Percentiles rank a stretch among this genome's conserved stretches.
These are phyloP conservation scores for Exephanes ischioxanthus DNA, from an alignment of 2,888 invertebrate genomes.

Conservation along the genomic window DNA sequence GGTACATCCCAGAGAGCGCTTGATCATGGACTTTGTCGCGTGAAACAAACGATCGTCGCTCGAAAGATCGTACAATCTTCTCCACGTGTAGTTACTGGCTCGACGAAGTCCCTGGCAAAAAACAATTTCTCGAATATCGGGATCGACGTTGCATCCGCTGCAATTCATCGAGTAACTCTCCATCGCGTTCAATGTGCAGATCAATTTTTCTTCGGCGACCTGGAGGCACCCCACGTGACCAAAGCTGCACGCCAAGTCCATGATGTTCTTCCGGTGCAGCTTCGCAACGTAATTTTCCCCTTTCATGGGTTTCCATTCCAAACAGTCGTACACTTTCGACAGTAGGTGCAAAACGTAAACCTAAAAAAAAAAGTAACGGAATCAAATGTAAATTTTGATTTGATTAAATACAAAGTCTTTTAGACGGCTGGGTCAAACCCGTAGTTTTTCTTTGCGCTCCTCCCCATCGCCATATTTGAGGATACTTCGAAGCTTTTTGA, in stretches of 20 bases:
- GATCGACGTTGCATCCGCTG: conserved; percentile 61
- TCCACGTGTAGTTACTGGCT: conserved; percentile 88
- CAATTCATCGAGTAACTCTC: background rate
- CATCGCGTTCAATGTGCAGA: conserved; percentile 77
- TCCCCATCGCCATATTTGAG: conserved; percentile 15
- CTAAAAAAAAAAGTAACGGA: conserved; percentile 45
- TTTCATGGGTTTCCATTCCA: conserved; percentile 85
- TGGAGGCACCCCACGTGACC: conserved; percentile 87
- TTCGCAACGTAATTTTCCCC: conserved; percentile 87
- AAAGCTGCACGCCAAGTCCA: conserved; percentile 89
- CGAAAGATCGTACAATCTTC: conserved; percentile 88
- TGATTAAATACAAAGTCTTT: background rate
- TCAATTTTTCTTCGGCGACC: conserved; percentile 84
- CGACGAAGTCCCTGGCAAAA: conserved; percentile 91
- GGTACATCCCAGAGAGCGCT: conserved; percentile 90
- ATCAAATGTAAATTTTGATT: conserved; percentile 14
- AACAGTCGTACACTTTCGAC: conserved; percentile 84
- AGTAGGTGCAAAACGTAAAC: conserved; percentile 55
- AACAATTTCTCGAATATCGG: conserved; percentile 88
- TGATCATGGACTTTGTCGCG: conserved; percentile 89
- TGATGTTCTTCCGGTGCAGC: conserved; percentile 87
- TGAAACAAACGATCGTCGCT: conserved; percentile 86
- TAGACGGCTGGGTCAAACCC: background rate
- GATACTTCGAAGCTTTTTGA: conserved; percentile 83
- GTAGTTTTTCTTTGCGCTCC: conserved; percentile 1